Base-by-base conservation (phyloP, 2,888 invertebrate genomes). In the Apocheima hispidaria region DNA sequence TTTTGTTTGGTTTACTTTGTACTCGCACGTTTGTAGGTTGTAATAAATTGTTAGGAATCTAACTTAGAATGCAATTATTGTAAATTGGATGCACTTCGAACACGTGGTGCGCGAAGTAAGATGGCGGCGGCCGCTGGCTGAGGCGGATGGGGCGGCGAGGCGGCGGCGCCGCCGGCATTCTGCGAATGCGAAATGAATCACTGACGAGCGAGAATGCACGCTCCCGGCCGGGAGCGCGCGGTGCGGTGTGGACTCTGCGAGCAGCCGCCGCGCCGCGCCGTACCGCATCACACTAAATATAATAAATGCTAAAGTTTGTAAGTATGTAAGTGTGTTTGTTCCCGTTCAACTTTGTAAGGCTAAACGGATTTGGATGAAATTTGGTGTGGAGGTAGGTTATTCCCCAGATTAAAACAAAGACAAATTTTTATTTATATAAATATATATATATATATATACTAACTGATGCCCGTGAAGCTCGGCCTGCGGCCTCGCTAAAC, bases 71-170 rank as follows among this genome's bases (percentile, higher is more conserved):
- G 48, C 35, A 58, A 44, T 65, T 51, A 44, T 65, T 51, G 61
- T 63, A 65, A 69, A 75, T 79, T 74, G 55, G 69, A 75, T 83
- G 81, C 81, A 81, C n/a, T 72, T 26, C 63, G 74, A 87, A 84
- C 90, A 90, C 90, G 90, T 91, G 91, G 88, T 88, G 79, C 70
- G 78, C 83, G 77, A 86, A 84, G 82, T 82, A 91, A 91, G 84
- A 91, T 90, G 91, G 90, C 90, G 90, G 87, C 88, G 77, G 70
- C 20, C 20, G 36, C 18, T 21, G 49, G 28, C 16, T 28, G 44
- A 44, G 23, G 23, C 51, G 36, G 38, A 30, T 28, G 55, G 60
- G 44, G 58, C 36, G 48, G 46, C 21, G 46, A 50, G 41, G 57
- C 41, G 53, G 49, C 60, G 52, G 58, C 48, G 49, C 28, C 58